These are phyloP conservation scores for Fistularia tabacaria DNA, from an alignment of 2,797 vertebrate species.

Conservation along the genomic window DNA sequence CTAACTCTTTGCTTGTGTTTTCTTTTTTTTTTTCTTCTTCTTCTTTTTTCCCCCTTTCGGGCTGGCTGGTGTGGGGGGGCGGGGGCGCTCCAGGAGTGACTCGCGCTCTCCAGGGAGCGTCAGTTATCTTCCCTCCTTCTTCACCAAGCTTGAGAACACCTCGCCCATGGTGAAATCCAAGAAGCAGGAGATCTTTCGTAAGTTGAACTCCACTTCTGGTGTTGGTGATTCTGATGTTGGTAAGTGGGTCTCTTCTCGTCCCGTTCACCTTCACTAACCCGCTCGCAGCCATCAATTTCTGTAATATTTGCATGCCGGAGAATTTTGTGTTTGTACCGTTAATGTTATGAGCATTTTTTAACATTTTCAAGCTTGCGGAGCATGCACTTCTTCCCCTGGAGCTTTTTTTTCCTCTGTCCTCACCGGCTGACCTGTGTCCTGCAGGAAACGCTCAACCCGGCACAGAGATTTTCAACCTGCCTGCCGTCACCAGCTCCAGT, in stretches of 20 bases:
- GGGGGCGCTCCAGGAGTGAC: slow-evolving; percentile 79
- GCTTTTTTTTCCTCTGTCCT: slow-evolving; percentile 3
- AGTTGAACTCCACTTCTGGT: slow-evolving; percentile 95
- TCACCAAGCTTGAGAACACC: slow-evolving; percentile 97
- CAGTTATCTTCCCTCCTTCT: slow-evolving; percentile 93
- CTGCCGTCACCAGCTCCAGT: slow-evolving; percentile 96
- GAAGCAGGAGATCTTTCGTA: slow-evolving; percentile 99
- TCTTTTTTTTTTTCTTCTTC: background rate
- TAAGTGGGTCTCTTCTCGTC: slow-evolving; percentile 78
- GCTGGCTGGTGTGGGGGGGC: slow-evolving; percentile 3
- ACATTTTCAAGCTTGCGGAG: slow-evolving; percentile 3
- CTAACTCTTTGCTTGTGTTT: background rate
- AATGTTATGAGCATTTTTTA: too few relatives aligned
- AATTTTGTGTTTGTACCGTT: too few relatives aligned
- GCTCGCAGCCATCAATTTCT: slow-evolving; percentile 11
- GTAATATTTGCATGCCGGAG: background rate
- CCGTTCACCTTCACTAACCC: slow-evolving; percentile 22
- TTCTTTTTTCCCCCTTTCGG: background rate
- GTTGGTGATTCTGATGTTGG: slow-evolving; percentile 95
- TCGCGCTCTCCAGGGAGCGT: slow-evolving; percentile 92
- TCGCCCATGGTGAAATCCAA: slow-evolving; percentile 97
- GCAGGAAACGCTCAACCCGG: slow-evolving; percentile 94
- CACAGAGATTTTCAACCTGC: slow-evolving; percentile 99
- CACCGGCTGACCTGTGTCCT: slow-evolving; percentile 40
- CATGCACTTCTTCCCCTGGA: slow-evolving; percentile 13